Percentiles rank a stretch among this genome's conserved stretches.
These are phyloP conservation scores for Gasterosteus aculeatus DNA, from an alignment of 2,113 vertebrate genomes.

Conservation along the genomic window DNA sequence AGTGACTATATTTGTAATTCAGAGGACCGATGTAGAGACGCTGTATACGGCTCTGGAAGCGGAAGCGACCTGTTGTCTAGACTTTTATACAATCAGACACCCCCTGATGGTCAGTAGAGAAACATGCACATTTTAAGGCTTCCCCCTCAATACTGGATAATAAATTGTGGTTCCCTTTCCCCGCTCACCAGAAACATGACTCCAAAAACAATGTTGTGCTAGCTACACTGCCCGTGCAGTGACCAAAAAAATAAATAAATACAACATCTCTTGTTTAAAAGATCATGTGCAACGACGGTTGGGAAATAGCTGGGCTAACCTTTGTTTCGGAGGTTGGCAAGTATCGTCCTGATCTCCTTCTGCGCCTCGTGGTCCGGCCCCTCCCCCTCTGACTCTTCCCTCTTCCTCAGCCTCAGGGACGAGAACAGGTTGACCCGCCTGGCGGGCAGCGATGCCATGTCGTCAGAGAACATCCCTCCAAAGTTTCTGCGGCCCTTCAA, in stretches of 20 bases:
- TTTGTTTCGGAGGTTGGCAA: constrained; percentile 77
- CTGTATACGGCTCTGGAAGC: no score
- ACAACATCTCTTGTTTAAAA: no score
- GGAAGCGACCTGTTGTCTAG: no score
- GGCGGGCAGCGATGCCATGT: constrained; percentile 48
- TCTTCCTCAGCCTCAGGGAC: constrained; percentile 78
- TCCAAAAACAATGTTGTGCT: neutral
- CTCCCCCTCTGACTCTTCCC: constrained; percentile 3
- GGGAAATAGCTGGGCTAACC: constrained; percentile 40
- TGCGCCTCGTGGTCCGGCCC: constrained; percentile 54
- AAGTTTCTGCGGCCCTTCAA: constrained; percentile 49
- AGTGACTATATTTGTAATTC: no score
- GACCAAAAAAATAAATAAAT: no score
- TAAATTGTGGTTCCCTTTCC: neutral
- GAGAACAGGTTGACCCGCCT: constrained; percentile 78
- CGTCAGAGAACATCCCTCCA: constrained; percentile 52
- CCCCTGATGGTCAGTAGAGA: no score
- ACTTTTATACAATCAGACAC: no score
- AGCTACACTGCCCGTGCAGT: no score
- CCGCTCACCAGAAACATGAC: neutral
- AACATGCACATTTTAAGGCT: no score
- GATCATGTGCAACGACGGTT: no score
- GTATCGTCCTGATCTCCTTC: constrained; percentile 73
- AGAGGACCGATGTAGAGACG: no score
- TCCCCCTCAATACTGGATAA: neutral